Evolutionary conservation across 2,797 vertebrate genomes (phyloP).

Genomic region (Pangasius krempfi): DNA sequence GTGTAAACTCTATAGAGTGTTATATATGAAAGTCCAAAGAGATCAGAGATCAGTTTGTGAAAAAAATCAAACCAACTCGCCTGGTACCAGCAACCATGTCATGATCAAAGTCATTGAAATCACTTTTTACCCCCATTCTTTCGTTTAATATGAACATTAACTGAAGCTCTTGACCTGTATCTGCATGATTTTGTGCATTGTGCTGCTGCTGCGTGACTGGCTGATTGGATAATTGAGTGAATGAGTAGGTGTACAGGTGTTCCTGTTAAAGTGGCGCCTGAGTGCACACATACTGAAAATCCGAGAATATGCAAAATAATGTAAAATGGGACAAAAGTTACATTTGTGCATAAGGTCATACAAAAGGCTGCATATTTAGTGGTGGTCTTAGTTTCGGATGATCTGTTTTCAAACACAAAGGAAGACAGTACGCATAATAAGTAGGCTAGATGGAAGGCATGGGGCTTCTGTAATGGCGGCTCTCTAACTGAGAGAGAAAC

Average conservation of each 20-base stretch:
- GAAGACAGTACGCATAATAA: neutral
- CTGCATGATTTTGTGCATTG: neutral
- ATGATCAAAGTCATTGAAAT: neutral
- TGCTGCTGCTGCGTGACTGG: neutral
- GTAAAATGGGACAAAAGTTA: neutral
- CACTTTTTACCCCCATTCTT: neutral
- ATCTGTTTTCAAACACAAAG: neutral
- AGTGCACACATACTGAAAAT: neutral
- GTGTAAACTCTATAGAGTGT: neutral
- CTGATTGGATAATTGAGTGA: neutral
- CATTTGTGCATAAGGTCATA: neutral
- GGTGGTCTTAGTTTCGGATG: neutral
- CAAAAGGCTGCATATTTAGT: neutral
- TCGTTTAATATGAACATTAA: neutral
- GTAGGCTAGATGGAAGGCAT: neutral
- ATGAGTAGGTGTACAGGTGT: neutral
- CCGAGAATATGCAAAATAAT: neutral
- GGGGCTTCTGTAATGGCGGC: neutral
- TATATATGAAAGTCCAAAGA: neutral
- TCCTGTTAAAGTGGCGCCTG: neutral
- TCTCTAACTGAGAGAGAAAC: neutral
- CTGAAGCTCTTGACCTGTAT: neutral
- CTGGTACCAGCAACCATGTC: no score
- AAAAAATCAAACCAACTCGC: neutral
- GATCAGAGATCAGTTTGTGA: neutral